Conservation (phyloP, 2,888 invertebrate genomes). For the Nephrocerus scutellatus region DNA sequence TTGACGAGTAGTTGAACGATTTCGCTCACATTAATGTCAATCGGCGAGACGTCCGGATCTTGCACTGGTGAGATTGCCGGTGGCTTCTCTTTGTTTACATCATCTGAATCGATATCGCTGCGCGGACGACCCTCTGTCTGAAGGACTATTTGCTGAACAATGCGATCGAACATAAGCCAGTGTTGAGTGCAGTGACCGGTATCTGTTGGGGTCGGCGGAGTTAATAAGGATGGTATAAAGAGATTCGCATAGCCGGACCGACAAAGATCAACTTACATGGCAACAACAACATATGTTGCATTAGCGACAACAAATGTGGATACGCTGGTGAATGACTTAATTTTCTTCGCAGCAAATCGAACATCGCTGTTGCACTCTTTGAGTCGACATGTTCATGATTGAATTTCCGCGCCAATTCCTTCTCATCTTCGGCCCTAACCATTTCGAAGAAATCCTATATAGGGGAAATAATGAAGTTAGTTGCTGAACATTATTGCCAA, state of each 20-base stretch:
- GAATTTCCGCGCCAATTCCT: constrained; percentile 83
- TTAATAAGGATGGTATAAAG: neutral
- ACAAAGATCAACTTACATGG: constrained; percentile 55
- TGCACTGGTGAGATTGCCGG: constrained; percentile 44
- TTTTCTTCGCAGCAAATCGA: constrained; percentile 80
- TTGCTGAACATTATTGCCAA: too few relatives aligned
- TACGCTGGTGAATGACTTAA: constrained; percentile 88
- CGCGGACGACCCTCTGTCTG: constrained; percentile 58
- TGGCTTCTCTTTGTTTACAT: constrained; percentile 39
- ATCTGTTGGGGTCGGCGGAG: constrained; percentile 51
- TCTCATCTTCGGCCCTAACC: constrained; percentile 94
- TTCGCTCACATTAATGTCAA: constrained; percentile 85
- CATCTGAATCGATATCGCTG: constrained; percentile 42
- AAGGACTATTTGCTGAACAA: constrained; percentile 87
- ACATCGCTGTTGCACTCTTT: constrained; percentile 88
- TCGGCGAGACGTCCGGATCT: constrained; percentile 78
- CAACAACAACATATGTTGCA: constrained; percentile 80
- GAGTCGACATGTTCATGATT: constrained; percentile 89
- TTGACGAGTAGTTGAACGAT: constrained; percentile 85
- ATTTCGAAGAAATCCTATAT: constrained; percentile 89
- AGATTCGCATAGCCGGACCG: constrained; percentile 21
- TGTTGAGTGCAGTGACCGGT: constrained; percentile 84
- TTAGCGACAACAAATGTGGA: constrained; percentile 81
- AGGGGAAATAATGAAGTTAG: too few relatives aligned
- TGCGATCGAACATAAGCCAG: constrained; percentile 89